Conservation (phyloP, 2,888 invertebrate genomes). For the Gisinianus flammeolus region DNA sequence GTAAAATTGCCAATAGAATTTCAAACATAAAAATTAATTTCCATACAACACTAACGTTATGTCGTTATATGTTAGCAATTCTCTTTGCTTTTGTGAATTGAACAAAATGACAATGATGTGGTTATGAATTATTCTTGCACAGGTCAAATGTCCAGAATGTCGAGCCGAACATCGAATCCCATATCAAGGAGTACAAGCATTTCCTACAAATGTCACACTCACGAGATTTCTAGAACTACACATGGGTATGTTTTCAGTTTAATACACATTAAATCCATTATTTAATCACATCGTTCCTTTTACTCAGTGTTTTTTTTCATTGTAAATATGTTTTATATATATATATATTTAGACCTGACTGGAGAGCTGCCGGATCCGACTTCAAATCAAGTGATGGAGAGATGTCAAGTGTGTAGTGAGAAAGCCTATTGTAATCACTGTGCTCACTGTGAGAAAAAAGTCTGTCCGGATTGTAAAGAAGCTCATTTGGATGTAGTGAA, state of each 20-base stretch:
- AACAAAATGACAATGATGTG: no score
- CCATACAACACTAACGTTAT: no score
- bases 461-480: conserved; percentile 91
- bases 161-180: conserved; percentile 95
- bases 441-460: conserved; percentile 95
- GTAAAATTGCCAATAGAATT: no score
- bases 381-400: conserved; percentile 89
- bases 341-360: conserved; percentile 62
- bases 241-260: conserved; percentile 71
- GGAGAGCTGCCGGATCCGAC: conserved; percentile 90
- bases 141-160: conserved; percentile 98
- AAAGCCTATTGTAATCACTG: conserved; percentile 87
- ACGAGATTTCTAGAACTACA: conserved; percentile 93
- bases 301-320: no score
- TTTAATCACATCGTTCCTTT: no score
- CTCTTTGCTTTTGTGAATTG: neutral
- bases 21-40: no score
- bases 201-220: conserved; percentile 91
- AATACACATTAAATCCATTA: conserved; percentile 45
- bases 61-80: no score
- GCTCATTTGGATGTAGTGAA: conserved; percentile 95
- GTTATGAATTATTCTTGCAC: conserved; percentile 57
- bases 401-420: conserved; percentile 91
- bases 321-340: conserved; percentile 21
- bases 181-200: conserved; percentile 82